These are phyloP conservation scores for Microctenopoma stevenorrisi DNA, from an alignment of 2,797 vertebrate species.

Conservation along the genomic window DNA sequence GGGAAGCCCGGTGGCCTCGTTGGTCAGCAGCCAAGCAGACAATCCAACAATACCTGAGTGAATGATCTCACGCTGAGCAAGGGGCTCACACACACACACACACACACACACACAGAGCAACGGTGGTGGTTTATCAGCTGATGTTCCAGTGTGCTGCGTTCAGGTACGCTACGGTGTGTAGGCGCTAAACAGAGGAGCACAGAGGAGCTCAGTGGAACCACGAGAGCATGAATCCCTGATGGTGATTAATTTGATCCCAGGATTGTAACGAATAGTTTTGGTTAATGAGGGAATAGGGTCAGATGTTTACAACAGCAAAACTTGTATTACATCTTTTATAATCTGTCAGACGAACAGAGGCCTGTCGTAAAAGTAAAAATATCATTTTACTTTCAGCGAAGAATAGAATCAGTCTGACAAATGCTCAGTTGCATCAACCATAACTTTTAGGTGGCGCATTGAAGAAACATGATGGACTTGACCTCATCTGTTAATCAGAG, in stretches of 20 bases:
- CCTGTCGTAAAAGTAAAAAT: neutral
- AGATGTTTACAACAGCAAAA: constrained; percentile 7
- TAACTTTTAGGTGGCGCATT: neutral
- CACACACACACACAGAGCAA: too few relatives aligned
- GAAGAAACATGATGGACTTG: neutral
- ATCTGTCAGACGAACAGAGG: constrained; percentile 7
- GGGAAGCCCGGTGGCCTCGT: constrained; percentile 42
- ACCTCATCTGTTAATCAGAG: neutral
- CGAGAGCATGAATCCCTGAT: too few relatives aligned
- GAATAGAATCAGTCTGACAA: neutral
- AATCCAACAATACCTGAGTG: constrained; percentile 21
- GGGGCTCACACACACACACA: neutral
- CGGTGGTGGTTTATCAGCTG: too few relatives aligned
- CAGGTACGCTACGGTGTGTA: too few relatives aligned
- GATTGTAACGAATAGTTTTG: constrained; percentile 28
- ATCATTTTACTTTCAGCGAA: neutral
- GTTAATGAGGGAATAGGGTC: constrained; percentile 13
- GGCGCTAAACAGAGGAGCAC: neutral
- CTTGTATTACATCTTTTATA: neutral
- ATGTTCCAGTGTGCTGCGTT: too few relatives aligned
- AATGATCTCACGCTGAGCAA: constrained; percentile 18
- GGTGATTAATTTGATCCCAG: constrained; percentile 23
- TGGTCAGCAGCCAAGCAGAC: constrained; percentile 38
- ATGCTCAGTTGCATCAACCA: neutral
- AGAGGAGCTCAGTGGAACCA: neutral